Evolutionary conservation across 2,888 invertebrate species (phyloP).

Genomic region (Tanytarsus gracilentus): DNA sequence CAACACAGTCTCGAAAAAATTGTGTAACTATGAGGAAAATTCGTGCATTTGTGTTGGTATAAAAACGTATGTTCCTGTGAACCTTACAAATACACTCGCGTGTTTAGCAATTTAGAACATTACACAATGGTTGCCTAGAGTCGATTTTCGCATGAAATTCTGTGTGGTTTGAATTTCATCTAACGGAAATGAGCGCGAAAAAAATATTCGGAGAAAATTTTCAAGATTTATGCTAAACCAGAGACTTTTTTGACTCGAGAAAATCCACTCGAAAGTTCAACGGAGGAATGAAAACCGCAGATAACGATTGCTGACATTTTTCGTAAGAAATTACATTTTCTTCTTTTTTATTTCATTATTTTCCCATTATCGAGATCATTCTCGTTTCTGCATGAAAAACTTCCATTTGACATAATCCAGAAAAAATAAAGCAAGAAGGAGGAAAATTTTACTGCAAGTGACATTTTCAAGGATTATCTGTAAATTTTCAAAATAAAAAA

Average conservation of each 20-base stretch:
- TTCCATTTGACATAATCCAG: conserved; percentile 11
- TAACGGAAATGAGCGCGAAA: background rate
- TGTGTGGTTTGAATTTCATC: too few relatives aligned
- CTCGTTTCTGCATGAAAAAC: conserved; percentile 3
- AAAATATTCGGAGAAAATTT: background rate
- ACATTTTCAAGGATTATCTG: background rate
- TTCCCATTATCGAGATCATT: conserved; percentile 13
- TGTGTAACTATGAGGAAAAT: background rate
- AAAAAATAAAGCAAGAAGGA: background rate
- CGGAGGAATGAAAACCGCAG: background rate
- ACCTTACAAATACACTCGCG: background rate
- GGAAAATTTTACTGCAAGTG: background rate
- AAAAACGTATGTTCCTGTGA: background rate
- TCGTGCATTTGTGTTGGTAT: background rate
- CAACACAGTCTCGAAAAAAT: background rate
- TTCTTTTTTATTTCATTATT: too few relatives aligned
- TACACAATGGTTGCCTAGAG: too few relatives aligned
- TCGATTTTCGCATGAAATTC: too few relatives aligned
- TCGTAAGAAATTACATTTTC: conserved; percentile 6
- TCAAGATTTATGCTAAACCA: background rate
- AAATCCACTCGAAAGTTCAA: too few relatives aligned
- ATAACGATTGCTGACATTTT: conserved; percentile 8
- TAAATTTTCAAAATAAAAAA: conserved; percentile 1
- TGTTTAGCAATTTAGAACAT: too few relatives aligned
- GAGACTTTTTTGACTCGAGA: background rate